Evolutionary conservation across 2,888 invertebrate genomes (phyloP), one percentile per base, ranked within the genome.

Genomic region (Timema cristinae): DNA sequence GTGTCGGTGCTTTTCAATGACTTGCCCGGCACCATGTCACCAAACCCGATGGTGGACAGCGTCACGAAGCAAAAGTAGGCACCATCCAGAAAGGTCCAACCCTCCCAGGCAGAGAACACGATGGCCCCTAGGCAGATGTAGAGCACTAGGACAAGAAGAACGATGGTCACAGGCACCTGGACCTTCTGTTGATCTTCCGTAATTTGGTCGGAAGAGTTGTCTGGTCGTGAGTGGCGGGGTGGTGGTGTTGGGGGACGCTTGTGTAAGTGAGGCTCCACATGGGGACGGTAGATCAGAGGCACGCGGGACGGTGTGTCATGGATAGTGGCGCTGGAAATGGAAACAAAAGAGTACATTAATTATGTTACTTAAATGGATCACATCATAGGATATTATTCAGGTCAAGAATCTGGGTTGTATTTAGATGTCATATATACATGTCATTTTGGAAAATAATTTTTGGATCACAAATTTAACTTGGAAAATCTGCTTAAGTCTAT

Each of bases 21-120:
- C 73, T 86, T 85, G 73, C 86, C 87, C 0, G 92, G 92, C 71
- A 91, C 86, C 76, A 90, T 87, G 79, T 92, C 92, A 6, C 92
- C 92, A 76, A 93, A 91, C 54, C 93, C 93, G 73, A 94, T 93
- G 5, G 94, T 94, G 0, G 92, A 90, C 76, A 94, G 84, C 5
- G 93, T 92, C 76, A 93, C 90, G 82, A 94, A 94, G 80, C 93
- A 93, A 82, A 93, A 93, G 82, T 93, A 94, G 6, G 91, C 90
- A 8, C 92, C 91, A 80, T 94, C 93, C 66, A 93, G 85, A 80
- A 92, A 89, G 73, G 89, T 89, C 91, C 92, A 92, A 78, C 90
- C 89, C 79, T 91, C 91, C 87, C 91, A 91, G n/a, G 90, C 85
- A 16, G 91, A 90, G 83, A 93, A 92, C 73, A 91, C 87, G 50